phyloP scores from a whole-genome alignment of 2,888 invertebrate genomes.

The Flabesymbios commensalis region DNA sequence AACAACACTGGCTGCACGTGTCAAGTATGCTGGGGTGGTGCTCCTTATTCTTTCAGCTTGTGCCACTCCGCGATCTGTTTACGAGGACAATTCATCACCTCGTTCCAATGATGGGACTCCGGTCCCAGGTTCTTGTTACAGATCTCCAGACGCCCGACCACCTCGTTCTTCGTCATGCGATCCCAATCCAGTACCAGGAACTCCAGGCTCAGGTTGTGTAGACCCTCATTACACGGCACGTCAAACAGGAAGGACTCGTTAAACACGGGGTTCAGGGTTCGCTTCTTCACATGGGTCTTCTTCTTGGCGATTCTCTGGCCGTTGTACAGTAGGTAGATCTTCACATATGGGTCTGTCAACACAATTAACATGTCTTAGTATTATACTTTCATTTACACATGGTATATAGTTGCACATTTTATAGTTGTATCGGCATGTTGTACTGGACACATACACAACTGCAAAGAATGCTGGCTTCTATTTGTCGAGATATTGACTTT shows the following conservation, averaged over 20 bases:
- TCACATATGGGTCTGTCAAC: slow-evolving; percentile 85
- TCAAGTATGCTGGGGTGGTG: no score
- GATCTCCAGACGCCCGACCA: slow-evolving; percentile 92
- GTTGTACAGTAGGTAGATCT: slow-evolving; percentile 94
- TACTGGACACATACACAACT: no score
- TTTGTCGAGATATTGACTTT: no score
- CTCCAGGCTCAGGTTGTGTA: slow-evolving; percentile 80
- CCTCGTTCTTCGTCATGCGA: slow-evolving; percentile 97
- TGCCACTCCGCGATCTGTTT: slow-evolving; percentile 99
- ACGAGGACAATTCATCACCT: slow-evolving; percentile 94
- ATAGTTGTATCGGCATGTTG: no score
- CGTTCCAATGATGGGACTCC: slow-evolving; percentile 81
- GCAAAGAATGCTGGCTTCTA: no score
- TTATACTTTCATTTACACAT: no score
- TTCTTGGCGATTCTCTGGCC: slow-evolving; percentile 98
- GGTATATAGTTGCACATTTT: no score
- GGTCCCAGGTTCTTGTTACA: slow-evolving; percentile 68
- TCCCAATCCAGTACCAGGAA: slow-evolving; percentile 95
- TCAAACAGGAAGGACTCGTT: slow-evolving; percentile 99
- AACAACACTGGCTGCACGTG: no score
- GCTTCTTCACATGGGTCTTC: slow-evolving; percentile 98
- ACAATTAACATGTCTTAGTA: neutral
- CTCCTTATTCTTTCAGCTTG: slow-evolving; percentile 75
- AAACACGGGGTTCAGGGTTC: slow-evolving; percentile 96
- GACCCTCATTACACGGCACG: slow-evolving; percentile 78